Conservation (phyloP, 2,888 invertebrate genomes). For the Aleiodes alternator region DNA sequence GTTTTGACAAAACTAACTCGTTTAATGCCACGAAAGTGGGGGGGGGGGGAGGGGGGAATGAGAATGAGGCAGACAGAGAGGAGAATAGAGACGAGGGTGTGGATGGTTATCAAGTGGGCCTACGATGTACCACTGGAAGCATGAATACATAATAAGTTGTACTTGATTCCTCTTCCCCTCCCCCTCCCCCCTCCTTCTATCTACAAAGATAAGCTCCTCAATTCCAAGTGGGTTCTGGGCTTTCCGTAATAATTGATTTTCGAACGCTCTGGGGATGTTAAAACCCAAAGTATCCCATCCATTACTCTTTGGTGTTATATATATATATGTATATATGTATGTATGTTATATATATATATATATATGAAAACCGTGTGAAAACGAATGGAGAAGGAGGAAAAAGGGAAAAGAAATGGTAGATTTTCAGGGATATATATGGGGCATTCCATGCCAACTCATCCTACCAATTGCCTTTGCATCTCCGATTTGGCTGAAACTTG, state of each 20-base stretch:
- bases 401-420: constrained; percentile 35
- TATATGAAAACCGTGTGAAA: constrained; percentile 18
- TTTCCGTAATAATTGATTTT: constrained; percentile 35
- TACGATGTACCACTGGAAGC: neutral
- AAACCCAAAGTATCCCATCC: constrained; percentile 7
- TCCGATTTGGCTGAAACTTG: no score
- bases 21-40: constrained; percentile 6
- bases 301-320: constrained; percentile 17
- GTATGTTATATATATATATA: constrained; percentile 1
- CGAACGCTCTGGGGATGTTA: constrained; percentile 9
- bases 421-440: constrained; percentile 40
- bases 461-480: no score
- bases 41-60: neutral
- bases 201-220: no score
- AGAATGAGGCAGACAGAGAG: neutral
- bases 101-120: neutral
- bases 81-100: constrained; percentile 5
- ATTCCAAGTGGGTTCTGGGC: neutral
- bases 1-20: constrained; percentile 32
- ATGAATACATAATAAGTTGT: no score
- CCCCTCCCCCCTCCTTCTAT: no score
- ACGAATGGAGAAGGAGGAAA: neutral
- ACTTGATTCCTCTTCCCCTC: no score
- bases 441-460: no score
- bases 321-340: neutral